Evolutionary conservation across 2,888 invertebrate genomes (phyloP), one percentile per base, ranked within the genome.

Genomic region (Tiphia femorata): DNA sequence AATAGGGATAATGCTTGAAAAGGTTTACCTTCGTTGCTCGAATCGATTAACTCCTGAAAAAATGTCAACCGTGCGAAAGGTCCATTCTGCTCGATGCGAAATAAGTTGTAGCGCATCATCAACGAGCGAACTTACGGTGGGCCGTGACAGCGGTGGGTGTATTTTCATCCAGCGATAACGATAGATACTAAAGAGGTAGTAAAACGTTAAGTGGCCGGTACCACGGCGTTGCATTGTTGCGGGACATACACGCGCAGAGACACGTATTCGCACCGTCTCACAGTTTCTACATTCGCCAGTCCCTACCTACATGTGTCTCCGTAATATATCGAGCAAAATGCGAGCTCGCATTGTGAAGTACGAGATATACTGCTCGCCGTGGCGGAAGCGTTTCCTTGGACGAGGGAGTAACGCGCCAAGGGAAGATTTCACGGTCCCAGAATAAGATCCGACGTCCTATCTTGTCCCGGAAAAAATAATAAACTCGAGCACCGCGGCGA

Each of bases 151-250:
- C 25, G 25, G 25, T 25, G 25, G 25, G 25, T 25, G 5, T 25
- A 25, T 25, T 8, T 37, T 37, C 47, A 35, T 29, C 25, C 20
- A 41, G 29, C 16, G 55, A 59, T 55, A 59, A 59, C 43, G 59
- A 55, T 42, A 49, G 55, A 59, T 40, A 54, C 44, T 42, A 40
- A 51, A 27, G 49, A 52, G 49, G 35, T 25, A 49, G 54, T 62
- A 58, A 62, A 58, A 62, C 61, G 61, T 62, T 62, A 62, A 62
- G 54, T 62, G 58, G 50, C 61, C 40, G 40, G 48, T 44, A 46
- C 43, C 21, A 38, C 19, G 23, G 37, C 12, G n/a, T n/a, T n/a
- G 30, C 50, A 54, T 50, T 50, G 48, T 54, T 42, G 44, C 41
- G 16, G 41, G 35, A 49, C 33, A 27, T 37, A 48, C 52, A 57